These are phyloP conservation scores for Drosophila diplacantha DNA, from an alignment of 2,888 invertebrate genomes.

Conservation along the genomic window DNA sequence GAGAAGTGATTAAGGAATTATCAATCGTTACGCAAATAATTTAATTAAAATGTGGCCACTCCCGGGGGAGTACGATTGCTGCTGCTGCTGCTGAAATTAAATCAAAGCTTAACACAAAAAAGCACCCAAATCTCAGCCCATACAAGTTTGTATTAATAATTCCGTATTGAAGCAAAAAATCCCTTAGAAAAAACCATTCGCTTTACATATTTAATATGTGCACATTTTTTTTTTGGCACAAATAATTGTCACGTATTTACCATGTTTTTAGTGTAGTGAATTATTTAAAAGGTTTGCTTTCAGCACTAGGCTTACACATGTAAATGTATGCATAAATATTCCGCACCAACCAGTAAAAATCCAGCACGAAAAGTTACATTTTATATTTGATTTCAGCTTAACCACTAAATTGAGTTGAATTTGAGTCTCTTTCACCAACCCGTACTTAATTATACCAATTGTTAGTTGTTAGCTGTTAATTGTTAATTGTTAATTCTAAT, in stretches of 20 bases:
- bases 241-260: conserved; percentile 14
- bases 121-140: neutral
- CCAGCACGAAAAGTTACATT: neutral
- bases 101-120: neutral
- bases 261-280: conserved; percentile 9
- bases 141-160: neutral
- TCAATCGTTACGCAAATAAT: conserved; percentile 6
- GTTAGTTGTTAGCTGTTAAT: neutral
- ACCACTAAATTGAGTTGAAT: conserved; percentile 9
- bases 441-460: neutral
- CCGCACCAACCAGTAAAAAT: neutral
- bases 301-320: conserved; percentile 5
- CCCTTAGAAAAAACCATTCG: neutral
- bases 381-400: neutral
- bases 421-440: neutral
- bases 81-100: neutral
- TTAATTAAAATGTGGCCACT: neutral
- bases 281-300: conserved; percentile 9
- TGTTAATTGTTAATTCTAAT: neutral
- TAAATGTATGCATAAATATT: conserved; percentile 7
- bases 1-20: conserved; percentile 9
- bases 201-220: neutral
- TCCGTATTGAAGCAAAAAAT: neutral
- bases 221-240: neutral
- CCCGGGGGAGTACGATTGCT: neutral